Evolutionary conservation across 2,113 vertebrate genomes (phyloP).

Genomic region (Pseudois nayaur): DNA sequence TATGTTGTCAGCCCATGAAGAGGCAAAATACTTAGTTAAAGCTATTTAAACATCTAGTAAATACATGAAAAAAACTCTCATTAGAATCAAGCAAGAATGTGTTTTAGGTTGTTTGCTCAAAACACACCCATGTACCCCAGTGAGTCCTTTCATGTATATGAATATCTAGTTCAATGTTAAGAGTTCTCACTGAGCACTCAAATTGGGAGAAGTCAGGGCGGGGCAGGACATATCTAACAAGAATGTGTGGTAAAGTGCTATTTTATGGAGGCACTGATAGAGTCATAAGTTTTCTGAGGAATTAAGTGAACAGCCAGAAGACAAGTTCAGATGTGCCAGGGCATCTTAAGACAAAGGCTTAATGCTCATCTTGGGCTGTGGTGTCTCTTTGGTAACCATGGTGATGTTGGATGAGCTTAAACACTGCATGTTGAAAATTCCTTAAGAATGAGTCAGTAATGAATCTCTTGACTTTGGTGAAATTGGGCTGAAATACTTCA

Average conservation of each 20-base stretch:
- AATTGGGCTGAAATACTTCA: constrained; percentile 38
- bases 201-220: background rate
- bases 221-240: background rate
- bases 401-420: constrained; percentile 48
- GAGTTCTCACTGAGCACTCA: background rate
- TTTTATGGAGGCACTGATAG: background rate
- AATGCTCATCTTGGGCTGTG: background rate
- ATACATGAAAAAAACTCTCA: background rate
- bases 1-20: background rate
- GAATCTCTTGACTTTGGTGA: constrained; percentile 31
- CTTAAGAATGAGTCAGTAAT: constrained; percentile 56
- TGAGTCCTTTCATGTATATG: background rate
- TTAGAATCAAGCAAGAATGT: background rate
- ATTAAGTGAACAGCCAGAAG: constrained; percentile 39
- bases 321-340: constrained; percentile 63
- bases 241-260: background rate
- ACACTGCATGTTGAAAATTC: constrained; percentile 50
- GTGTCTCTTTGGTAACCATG: constrained; percentile 62
- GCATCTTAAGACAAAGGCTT: constrained; percentile 41
- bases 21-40: constrained; percentile 40
- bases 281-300: constrained; percentile 33
- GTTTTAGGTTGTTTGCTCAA: background rate
- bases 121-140: background rate
- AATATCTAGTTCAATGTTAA: background rate
- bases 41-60: background rate